These are phyloP conservation scores for Eretmochelys imbricata DNA, from an alignment of 2,113 vertebrate species.

Conservation along the genomic window DNA sequence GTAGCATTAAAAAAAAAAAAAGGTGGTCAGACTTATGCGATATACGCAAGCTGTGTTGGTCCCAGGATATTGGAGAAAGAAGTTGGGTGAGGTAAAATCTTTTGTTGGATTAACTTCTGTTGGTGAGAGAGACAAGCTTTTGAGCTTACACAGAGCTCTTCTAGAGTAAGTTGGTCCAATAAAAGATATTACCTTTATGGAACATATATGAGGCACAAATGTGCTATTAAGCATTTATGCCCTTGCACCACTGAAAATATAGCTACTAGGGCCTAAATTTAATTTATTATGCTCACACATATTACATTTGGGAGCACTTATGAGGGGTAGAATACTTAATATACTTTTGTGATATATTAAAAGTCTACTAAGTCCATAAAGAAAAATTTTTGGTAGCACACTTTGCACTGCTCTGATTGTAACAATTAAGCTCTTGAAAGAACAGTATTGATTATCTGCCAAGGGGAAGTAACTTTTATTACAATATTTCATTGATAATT, in stretches of 20 bases:
- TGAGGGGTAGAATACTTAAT: not conserved
- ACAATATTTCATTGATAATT: not conserved
- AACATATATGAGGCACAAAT: not conserved
- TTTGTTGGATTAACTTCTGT: no score
- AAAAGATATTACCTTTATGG: not conserved
- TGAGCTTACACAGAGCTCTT: no score
- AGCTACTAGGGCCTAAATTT: not conserved
- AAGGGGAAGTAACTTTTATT: constrained; percentile 6
- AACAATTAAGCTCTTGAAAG: not conserved
- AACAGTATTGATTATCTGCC: not conserved
- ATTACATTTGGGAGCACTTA: not conserved
- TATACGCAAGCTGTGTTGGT: no score
- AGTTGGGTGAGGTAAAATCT: no score
- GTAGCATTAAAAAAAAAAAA: not conserved
- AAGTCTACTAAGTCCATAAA: not conserved
- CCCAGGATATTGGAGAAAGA: no score
- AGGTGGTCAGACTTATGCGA: not conserved
- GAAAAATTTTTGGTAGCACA: not conserved
- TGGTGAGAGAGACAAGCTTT: no score
- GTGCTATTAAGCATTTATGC: not conserved
- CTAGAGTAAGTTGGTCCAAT: no score
- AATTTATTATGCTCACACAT: not conserved
- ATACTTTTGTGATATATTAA: not conserved
- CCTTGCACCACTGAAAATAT: not conserved
- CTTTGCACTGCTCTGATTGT: not conserved